A percentile compares a stretch with the other conserved stretches of the same genome.
Evolutionary conservation across 2,113 vertebrate genomes (phyloP).

Genomic region (Monarcha castaneiventris): DNA sequence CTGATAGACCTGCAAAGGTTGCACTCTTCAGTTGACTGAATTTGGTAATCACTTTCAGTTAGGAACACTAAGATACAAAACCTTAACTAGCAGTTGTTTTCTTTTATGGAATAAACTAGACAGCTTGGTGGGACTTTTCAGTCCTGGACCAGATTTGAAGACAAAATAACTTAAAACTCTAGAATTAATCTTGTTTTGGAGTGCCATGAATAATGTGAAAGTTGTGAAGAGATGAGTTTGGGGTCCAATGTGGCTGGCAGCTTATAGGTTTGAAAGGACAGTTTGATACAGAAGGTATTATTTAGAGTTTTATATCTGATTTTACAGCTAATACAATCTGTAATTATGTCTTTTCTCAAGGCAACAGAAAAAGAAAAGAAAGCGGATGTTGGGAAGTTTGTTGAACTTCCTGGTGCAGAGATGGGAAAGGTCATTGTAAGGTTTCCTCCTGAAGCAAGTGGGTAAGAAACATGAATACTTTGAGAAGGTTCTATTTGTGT

Average conservation of each 20-base stretch:
- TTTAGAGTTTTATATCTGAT: neutral
- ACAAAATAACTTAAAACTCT: neutral
- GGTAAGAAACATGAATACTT: constrained; percentile 76
- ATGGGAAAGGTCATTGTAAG: constrained; percentile 96
- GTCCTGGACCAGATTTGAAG: neutral
- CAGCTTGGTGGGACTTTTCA: neutral
- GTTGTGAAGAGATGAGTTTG: neutral
- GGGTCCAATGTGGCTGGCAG: fast-evolving
- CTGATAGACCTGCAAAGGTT: neutral
- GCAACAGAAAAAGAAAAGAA: constrained; percentile 90
- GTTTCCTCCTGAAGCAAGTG: constrained; percentile 97
- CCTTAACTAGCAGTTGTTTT: neutral
- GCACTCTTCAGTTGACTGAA: neutral
- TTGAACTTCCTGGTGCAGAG: constrained; percentile 94
- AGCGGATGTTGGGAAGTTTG: constrained; percentile 92
- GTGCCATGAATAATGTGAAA: neutral
- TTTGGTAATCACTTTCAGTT: neutral
- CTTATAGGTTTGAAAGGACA: neutral
- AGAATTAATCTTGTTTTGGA: neutral
- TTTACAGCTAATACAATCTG: neutral
- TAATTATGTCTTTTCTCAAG: constrained; percentile 67
- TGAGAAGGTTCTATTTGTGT: neutral
- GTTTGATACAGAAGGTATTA: neutral
- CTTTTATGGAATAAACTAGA: neutral
- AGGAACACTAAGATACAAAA: neutral